Percentiles rank a stretch among this genome's conserved stretches.
These are phyloP conservation scores for Conistra vaccinii DNA, from an alignment of 2,888 invertebrate species.

Conservation along the genomic window DNA sequence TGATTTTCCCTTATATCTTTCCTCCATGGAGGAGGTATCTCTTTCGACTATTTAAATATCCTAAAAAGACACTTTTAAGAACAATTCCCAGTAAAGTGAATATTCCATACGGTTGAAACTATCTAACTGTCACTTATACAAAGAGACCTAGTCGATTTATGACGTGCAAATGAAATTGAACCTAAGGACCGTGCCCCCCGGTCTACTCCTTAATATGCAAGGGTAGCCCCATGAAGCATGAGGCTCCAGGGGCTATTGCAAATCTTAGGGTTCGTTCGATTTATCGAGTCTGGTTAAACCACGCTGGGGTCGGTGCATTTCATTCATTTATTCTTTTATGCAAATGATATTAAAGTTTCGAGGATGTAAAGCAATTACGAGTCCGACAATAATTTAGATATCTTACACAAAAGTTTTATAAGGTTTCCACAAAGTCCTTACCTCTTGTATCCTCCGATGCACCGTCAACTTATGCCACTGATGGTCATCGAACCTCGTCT, in stretches of 20 bases:
- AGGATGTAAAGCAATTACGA: neutral
- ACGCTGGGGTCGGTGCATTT: no score
- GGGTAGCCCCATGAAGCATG: no score
- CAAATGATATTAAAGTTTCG: neutral
- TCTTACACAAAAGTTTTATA: neutral
- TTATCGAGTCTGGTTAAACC: no score
- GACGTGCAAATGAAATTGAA: no score
- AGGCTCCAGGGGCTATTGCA: no score
- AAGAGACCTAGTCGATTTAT: neutral
- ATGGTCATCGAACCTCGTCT: constrained; percentile 98
- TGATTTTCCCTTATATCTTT: no score
- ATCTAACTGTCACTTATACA: neutral
- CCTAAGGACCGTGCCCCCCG: no score
- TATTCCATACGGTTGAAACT: neutral
- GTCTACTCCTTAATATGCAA: no score
- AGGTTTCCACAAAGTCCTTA: constrained; percentile 74
- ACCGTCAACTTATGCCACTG: constrained; percentile 98
- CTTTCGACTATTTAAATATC: neutral
- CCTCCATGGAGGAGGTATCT: no score
- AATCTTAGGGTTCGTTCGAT: no score
- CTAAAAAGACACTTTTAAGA: neutral
- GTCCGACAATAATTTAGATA: neutral
- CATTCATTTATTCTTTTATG: neutral
- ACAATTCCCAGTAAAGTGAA: neutral
- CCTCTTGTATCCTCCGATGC: constrained; percentile 97